These are phyloP conservation scores for Lepidostoma basale DNA, from an alignment of 1,140 invertebrate species.

Conservation along the genomic window DNA sequence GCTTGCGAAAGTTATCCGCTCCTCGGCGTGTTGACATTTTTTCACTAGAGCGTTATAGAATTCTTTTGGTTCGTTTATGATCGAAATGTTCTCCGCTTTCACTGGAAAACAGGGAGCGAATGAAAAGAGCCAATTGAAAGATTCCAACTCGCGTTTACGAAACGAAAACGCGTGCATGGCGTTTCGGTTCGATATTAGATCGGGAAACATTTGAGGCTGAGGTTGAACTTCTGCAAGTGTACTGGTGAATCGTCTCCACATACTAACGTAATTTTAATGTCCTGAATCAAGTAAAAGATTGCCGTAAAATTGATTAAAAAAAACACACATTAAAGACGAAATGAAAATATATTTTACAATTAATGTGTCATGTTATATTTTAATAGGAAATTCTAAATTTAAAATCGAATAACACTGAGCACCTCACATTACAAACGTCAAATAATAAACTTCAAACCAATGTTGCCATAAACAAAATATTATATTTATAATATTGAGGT, in stretches of 20 bases:
- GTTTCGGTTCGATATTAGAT: constrained; percentile 32
- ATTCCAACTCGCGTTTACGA: constrained; percentile 48
- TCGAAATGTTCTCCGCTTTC: constrained; percentile 70
- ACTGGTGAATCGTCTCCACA: constrained; percentile 42
- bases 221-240: constrained; percentile 35
- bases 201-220: constrained; percentile 38
- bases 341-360: too few relatives aligned
- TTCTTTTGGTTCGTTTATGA: constrained; percentile 74
- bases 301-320: too few relatives aligned
- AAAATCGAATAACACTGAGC: constrained; percentile 5
- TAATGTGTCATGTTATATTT: too few relatives aligned
- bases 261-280: constrained; percentile 24
- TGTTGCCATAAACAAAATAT: neutral
- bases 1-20: constrained; percentile 87
- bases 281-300: too few relatives aligned
- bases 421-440: constrained; percentile 14
- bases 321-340: too few relatives aligned
- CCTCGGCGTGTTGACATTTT: constrained; percentile 71
- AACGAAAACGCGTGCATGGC: constrained; percentile 34
- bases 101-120: constrained; percentile 75
- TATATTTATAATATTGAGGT: too few relatives aligned
- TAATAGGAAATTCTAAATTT: constrained; percentile 16
- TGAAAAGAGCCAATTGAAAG: constrained; percentile 70
- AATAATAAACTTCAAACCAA: neutral
- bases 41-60: constrained; percentile 80